Evolutionary conservation across 2,113 vertebrate genomes (phyloP).

Genomic region (Peromyscus leucopus): DNA sequence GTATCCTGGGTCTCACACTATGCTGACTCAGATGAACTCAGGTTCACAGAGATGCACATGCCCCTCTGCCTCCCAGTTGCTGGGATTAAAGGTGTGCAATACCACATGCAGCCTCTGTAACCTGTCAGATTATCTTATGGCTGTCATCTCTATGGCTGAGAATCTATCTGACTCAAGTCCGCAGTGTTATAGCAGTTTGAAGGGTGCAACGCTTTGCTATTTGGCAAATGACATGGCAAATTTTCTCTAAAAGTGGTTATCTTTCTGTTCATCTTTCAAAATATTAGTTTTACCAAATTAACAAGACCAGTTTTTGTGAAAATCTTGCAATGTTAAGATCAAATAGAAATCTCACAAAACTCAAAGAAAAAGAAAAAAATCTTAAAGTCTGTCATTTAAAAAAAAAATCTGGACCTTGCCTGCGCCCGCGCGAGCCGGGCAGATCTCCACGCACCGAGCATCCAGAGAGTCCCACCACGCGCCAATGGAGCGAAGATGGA

Average conservation of each 20-base stretch:
- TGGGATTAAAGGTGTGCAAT: not conserved
- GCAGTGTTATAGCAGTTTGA: not conserved
- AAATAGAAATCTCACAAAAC: not conserved
- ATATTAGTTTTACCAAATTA: not conserved
- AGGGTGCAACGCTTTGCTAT: not conserved
- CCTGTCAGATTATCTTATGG: not conserved
- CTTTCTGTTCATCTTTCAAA: constrained; percentile 10
- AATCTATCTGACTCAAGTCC: not conserved
- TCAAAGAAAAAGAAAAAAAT: constrained; percentile 52
- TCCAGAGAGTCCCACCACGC: too few relatives aligned
- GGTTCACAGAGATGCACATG: not conserved
- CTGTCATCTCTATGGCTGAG: not conserved
- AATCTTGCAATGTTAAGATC: not conserved
- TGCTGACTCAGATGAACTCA: not conserved
- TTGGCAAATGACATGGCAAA: constrained; percentile 45
- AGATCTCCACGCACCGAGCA: too few relatives aligned
- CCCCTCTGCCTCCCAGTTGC: not conserved
- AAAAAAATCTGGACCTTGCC: not conserved
- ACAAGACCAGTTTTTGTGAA: not conserved
- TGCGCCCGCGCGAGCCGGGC: too few relatives aligned
- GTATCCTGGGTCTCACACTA: not conserved
- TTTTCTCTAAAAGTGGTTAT: not conserved
- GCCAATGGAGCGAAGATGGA: too few relatives aligned
- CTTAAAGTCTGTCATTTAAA: constrained; percentile 14
- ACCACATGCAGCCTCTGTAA: not conserved